Evolutionary conservation across 2,888 invertebrate genomes (phyloP).

Genomic region (Hirtodrosophila cameraria): DNA sequence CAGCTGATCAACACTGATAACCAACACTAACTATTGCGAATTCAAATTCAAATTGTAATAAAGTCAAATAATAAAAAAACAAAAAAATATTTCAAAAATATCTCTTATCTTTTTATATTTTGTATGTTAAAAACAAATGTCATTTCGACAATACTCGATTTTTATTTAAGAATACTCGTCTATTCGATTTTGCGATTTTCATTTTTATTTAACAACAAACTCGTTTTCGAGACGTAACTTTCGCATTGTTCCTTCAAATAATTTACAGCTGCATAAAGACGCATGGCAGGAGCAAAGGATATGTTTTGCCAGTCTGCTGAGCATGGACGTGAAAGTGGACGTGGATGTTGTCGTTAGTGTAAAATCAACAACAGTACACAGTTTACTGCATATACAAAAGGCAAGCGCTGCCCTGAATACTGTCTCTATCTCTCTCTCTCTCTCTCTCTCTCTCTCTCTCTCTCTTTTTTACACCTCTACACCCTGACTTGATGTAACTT

Average conservation of each 20-base stretch:
- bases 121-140: no score
- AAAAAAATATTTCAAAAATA: no score
- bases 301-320: constrained; percentile 14
- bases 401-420: constrained; percentile 39
- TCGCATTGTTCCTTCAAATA: no score
- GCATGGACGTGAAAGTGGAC: constrained; percentile 21
- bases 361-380: constrained; percentile 53
- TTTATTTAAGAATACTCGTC: no score
- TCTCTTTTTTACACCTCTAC: background rate
- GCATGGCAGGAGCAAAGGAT: background rate
- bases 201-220: background rate
- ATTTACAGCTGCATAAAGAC: background rate
- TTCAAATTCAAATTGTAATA: no score
- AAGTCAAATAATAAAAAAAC: no score
- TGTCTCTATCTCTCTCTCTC: background rate
- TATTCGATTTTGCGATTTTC: no score
- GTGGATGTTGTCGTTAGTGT: constrained; percentile 52
- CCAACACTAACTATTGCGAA: no score
- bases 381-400: constrained; percentile 16
- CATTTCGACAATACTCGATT: no score
- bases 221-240: background rate
- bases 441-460: constrained; percentile 1
- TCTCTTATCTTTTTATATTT: no score
- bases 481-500: no score
- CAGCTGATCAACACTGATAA: no score